Evolutionary conservation across 2,888 invertebrate genomes (phyloP).

Genomic region (Coenonympha arcania): DNA sequence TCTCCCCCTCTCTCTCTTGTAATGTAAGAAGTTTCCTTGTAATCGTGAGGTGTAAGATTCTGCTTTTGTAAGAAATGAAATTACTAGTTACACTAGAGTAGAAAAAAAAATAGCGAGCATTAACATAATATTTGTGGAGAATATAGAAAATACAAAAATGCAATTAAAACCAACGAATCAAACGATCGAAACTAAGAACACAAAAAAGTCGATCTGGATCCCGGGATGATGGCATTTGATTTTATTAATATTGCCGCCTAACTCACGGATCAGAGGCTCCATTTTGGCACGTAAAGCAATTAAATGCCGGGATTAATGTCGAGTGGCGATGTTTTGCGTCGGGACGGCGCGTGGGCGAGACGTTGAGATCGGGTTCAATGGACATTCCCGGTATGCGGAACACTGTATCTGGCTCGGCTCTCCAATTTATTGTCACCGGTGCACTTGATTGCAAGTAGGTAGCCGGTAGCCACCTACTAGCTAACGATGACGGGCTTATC

Average conservation of each 20-base stretch:
- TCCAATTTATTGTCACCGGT: conserved; percentile 28
- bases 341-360: conserved; percentile 36
- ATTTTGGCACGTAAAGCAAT: conserved; percentile 22
- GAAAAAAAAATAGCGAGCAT: no score
- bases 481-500: conserved; percentile 13
- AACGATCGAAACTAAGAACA: no score
- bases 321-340: conserved; percentile 21
- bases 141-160: no score
- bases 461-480: no score
- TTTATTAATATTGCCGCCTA: background rate
- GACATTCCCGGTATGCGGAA: conserved; percentile 65
- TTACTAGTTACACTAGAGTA: no score
- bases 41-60: no score
- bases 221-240: background rate
- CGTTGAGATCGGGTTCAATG: conserved; percentile 55
- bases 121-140: no score
- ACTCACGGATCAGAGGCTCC: conserved; percentile 6
- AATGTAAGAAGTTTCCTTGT: no score
- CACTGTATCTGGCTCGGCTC: conserved; percentile 26
- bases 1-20: no score
- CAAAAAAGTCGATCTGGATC: background rate
- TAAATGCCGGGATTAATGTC: conserved; percentile 23
- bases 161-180: no score
- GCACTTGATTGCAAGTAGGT: conserved; percentile 20
- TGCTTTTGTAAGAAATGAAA: no score